Evolutionary conservation across 2,888 invertebrate genomes (phyloP).

Genomic region (Mythimna loreyi): DNA sequence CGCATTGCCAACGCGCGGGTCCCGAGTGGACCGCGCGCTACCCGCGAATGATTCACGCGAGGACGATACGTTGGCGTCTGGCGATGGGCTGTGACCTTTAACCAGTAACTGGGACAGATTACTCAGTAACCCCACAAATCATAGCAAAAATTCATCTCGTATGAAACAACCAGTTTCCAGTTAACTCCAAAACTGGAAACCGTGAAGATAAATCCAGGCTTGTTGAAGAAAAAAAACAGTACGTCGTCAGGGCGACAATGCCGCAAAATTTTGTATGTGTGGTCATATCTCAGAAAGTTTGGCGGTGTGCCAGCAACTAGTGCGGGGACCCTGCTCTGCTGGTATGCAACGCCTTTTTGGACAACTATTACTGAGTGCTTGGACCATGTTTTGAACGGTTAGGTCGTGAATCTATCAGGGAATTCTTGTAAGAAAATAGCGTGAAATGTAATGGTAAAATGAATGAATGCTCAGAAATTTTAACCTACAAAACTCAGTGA

Average conservation of each 20-base stretch:
- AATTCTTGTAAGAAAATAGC: not conserved
- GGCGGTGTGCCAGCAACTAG: slow-evolving; percentile 63
- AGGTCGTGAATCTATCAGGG: slow-evolving; percentile 39
- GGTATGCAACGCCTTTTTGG: slow-evolving; percentile 11
- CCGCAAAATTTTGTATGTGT: slow-evolving; percentile 62
- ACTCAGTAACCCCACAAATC: slow-evolving; percentile 34
- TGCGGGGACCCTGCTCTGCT: slow-evolving; percentile 35
- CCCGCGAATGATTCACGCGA: too few relatives aligned
- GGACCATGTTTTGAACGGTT: slow-evolving; percentile 35
- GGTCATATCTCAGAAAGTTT: slow-evolving; percentile 67
- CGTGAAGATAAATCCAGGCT: slow-evolving; percentile 65
- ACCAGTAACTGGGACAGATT: not conserved
- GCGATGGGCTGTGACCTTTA: too few relatives aligned
- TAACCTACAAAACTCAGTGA: too few relatives aligned
- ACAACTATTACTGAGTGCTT: slow-evolving; percentile 36
- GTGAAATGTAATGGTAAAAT: not conserved
- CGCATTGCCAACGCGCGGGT: too few relatives aligned
- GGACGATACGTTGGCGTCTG: too few relatives aligned
- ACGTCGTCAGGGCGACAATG: slow-evolving; percentile 48
- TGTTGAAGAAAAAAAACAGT: slow-evolving; percentile 48
- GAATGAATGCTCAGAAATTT: not conserved
- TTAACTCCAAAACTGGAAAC: slow-evolving; percentile 50
- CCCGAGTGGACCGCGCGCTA: too few relatives aligned
- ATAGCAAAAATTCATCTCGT: slow-evolving; percentile 12
- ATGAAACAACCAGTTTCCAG: slow-evolving; percentile 29